A percentile compares a stretch with the other conserved stretches of the same genome.
Conservation (phyloP, 2,113 vertebrate species). For the Vulpes ferrilata region DNA sequence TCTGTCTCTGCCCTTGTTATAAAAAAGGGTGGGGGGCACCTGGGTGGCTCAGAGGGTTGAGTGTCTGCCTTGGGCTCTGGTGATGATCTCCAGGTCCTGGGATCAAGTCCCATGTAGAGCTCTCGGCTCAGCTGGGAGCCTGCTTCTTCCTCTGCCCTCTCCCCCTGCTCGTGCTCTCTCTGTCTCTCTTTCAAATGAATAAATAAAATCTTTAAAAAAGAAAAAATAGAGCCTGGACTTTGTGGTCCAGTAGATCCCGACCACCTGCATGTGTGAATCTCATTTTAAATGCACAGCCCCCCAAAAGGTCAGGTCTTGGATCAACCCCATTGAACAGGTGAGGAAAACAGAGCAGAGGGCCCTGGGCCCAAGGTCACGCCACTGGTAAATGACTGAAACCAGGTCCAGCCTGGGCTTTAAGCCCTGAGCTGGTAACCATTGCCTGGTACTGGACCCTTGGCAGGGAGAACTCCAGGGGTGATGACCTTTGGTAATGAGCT, state of each 20-base stretch:
- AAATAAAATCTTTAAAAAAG: background rate
- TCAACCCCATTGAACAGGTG: background rate
- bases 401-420: background rate
- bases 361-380: background rate
- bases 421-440: background rate
- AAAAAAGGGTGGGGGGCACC: background rate
- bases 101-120: too few relatives aligned
- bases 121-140: too few relatives aligned
- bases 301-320: background rate
- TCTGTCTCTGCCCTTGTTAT: background rate
- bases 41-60: too few relatives aligned
- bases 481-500: background rate
- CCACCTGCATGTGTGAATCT: background rate
- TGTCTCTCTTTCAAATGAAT: too few relatives aligned
- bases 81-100: too few relatives aligned
- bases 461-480: background rate
- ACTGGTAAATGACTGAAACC: background rate
- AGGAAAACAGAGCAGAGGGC: background rate
- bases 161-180: too few relatives aligned
- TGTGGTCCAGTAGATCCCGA: background rate
- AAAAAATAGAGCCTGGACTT: background rate
- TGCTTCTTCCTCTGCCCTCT: too few relatives aligned
- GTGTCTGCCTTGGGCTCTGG: too few relatives aligned
- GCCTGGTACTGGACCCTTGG: background rate
- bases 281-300: background rate